Evolutionary conservation across 2,113 vertebrate species (phyloP).

Genomic region (Vulpes lagopus): DNA sequence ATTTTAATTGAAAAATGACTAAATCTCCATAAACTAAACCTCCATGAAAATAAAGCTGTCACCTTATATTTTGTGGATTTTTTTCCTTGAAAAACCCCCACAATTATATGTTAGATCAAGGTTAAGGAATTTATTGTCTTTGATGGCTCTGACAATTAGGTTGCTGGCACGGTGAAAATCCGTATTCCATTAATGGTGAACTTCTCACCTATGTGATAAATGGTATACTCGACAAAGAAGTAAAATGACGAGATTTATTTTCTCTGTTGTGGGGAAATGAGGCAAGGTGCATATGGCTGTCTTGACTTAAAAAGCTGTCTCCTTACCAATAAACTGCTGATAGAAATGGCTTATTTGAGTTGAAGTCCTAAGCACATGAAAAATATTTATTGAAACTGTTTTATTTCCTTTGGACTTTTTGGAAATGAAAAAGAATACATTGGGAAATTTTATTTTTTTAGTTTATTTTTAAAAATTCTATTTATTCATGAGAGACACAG

Average conservation of each 20-base stretch:
- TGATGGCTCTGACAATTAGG: slow-evolving; percentile 70
- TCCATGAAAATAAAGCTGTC: slow-evolving; percentile 29
- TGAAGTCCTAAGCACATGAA: background rate
- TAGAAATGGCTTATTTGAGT: background rate
- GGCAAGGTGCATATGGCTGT: background rate
- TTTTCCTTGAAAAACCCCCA: slow-evolving; percentile 34
- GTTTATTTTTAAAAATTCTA: too few species aligned
- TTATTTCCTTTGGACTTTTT: background rate
- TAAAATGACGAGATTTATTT: slow-evolving; percentile 76
- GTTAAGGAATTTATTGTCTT: slow-evolving; percentile 74
- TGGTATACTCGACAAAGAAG: slow-evolving; percentile 71
- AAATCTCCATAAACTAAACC: background rate
- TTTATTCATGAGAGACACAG: too few species aligned
- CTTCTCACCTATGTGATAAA: slow-evolving; percentile 79
- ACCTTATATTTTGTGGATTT: slow-evolving; percentile 28
- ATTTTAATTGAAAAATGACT: slow-evolving; percentile 12
- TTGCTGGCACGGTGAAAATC: slow-evolving; percentile 76
- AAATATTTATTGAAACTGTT: background rate
- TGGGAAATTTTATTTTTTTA: background rate
- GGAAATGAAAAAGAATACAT: background rate
- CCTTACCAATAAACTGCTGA: background rate
- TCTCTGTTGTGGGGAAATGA: slow-evolving; percentile 9
- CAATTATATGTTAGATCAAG: slow-evolving; percentile 46
- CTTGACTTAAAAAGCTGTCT: slow-evolving; percentile 61
- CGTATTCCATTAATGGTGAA: slow-evolving; percentile 77